Evolutionary conservation across 2,113 vertebrate genomes (phyloP).

Genomic region (Poecilia latipinna): DNA sequence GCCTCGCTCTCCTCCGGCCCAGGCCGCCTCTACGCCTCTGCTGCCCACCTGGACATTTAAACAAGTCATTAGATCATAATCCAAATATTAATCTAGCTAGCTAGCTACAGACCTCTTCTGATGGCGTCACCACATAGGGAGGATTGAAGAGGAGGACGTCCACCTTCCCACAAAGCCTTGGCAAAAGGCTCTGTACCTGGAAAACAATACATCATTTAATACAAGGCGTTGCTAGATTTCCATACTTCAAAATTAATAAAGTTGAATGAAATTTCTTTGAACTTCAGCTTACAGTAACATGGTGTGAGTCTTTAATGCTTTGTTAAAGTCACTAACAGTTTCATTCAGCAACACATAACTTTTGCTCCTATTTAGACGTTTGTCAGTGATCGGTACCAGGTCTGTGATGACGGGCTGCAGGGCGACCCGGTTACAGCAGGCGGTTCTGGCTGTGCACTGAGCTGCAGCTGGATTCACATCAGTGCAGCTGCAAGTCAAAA

Average conservation of each 20-base stretch:
- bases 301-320: no score
- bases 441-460: conserved; percentile 86
- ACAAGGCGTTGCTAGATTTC: no score
- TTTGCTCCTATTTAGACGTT: no score
- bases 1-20: conserved; percentile 91
- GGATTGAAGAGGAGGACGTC: conserved; percentile 96
- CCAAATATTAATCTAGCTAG: no score
- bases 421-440: conserved; percentile 81
- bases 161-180: conserved; percentile 86
- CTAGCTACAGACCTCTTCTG: conserved; percentile 85
- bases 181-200: conserved; percentile 85
- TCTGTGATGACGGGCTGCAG: conserved; percentile 91
- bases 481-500: conserved; percentile 84
- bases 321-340: no score
- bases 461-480: conserved; percentile 90
- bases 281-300: no score
- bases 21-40: conserved; percentile 88
- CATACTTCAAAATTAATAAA: no score
- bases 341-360: no score
- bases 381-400: conserved; percentile 77
- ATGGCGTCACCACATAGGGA: conserved; percentile 92
- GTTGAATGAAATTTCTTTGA: no score
- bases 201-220: no score
- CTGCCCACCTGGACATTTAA: conserved; percentile 80
- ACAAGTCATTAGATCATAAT: no score